Conservation (phyloP, 1,140 invertebrate species). For the Coboldia fuscipes region DNA sequence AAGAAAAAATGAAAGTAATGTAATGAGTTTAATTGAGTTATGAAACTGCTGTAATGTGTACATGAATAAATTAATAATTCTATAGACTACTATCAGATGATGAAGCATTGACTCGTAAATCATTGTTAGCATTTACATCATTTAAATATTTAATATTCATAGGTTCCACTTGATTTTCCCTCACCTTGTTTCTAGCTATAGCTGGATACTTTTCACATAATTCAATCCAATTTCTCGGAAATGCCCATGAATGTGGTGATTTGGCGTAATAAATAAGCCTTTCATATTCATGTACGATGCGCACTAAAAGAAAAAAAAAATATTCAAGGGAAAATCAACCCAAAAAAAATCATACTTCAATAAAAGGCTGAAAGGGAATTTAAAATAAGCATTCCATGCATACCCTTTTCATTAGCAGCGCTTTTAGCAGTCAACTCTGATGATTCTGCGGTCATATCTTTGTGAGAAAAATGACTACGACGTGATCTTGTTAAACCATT, state of each 20-base stretch:
- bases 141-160: too few species aligned
- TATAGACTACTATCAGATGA: too few species aligned
- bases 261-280: conserved; percentile 18
- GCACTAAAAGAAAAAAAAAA: conserved; percentile 7
- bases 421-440: neutral
- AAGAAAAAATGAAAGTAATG: too few species aligned
- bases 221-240: conserved; percentile 16
- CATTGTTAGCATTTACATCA: neutral
- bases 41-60: too few species aligned
- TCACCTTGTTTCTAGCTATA: conserved; percentile 21
- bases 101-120: too few species aligned
- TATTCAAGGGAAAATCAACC: neutral
- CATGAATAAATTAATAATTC: too few species aligned
- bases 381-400: too few species aligned
- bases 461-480: conserved; percentile 21
- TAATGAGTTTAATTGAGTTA: too few species aligned
- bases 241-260: conserved; percentile 15
- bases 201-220: conserved; percentile 14
- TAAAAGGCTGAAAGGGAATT: too few species aligned
- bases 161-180: too few species aligned
- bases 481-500: conserved; percentile 17
- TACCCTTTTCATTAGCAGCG: too few species aligned
- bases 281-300: conserved; percentile 17
- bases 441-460: conserved; percentile 18
- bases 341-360: too few species aligned